phyloP scores from a whole-genome alignment of 1,140 invertebrate genomes.

The Panagrolaimus sp. region DNA sequence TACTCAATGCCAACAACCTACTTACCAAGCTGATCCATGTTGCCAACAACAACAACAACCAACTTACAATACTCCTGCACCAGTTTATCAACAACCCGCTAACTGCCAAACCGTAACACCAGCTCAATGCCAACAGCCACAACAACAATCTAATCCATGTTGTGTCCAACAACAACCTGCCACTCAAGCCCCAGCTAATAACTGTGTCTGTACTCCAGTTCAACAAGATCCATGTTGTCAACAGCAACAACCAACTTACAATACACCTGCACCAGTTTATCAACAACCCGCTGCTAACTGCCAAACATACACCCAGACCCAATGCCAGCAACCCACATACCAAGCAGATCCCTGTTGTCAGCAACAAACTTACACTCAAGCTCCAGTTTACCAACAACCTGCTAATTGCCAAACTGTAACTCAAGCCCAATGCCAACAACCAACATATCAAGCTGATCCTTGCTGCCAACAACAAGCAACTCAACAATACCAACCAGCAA shows the following conservation, averaged over 20 bases:
- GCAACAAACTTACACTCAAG: too few species aligned
- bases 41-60: background rate
- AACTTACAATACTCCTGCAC: background rate
- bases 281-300: background rate
- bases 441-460: too few species aligned
- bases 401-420: too few species aligned
- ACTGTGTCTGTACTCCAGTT: background rate
- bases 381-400: too few species aligned
- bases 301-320: background rate
- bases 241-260: conserved; percentile 8
- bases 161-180: background rate
- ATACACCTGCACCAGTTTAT: too few species aligned
- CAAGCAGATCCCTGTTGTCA: too few species aligned
- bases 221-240: conserved; percentile 2
- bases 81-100: background rate
- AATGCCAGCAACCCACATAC: too few species aligned
- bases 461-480: background rate
- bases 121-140: background rate
- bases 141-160: background rate
- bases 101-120: conserved; percentile 11
- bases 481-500: conserved; percentile 1
- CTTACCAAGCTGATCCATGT: background rate
- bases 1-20: background rate
- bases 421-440: too few species aligned
- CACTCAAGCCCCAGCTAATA: background rate